Conservation (phyloP, 1,140 invertebrate genomes). For the Drosophila arizonae region DNA sequence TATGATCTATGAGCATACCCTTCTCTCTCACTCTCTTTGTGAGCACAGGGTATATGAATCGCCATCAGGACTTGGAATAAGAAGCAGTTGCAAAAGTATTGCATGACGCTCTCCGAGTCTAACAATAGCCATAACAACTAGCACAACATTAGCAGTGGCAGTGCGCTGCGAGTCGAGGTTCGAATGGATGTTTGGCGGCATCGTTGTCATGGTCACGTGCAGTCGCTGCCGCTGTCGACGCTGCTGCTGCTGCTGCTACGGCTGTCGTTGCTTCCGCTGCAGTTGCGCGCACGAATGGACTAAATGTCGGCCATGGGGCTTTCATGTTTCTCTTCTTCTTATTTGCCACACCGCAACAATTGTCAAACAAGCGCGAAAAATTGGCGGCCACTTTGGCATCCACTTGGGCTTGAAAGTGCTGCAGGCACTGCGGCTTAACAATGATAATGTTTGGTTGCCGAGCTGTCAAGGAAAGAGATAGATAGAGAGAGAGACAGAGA, state of each 20-base stretch:
- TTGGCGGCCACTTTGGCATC: constrained; percentile 57
- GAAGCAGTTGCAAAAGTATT: constrained; percentile 29
- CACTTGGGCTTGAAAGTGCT: constrained; percentile 19
- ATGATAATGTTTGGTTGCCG: constrained; percentile 7
- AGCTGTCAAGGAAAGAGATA: too few species aligned
- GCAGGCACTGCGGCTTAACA: constrained; percentile 19
- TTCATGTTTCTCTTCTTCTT: not conserved
- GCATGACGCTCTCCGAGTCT: constrained; percentile 60
- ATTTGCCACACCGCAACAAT: constrained; percentile 58
- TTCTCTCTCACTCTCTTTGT: too few species aligned
- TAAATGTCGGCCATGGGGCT: constrained; percentile 64
- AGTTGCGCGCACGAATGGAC: constrained; percentile 68
- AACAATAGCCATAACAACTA: constrained; percentile 72
- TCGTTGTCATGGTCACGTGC: constrained; percentile 76
- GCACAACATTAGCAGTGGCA: constrained; percentile 65
- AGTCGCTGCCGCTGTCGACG: constrained; percentile 47
- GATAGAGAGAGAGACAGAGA: too few species aligned
- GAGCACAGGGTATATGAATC: not conserved
- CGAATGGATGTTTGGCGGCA: constrained; percentile 26
- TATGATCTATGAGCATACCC: too few species aligned
- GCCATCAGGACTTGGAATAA: constrained; percentile 20
- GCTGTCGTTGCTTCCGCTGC: constrained; percentile 53
- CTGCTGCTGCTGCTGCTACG: constrained; percentile 52
- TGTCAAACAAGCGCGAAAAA: constrained; percentile 80
- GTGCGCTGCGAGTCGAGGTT: not conserved